Evolutionary conservation across 1,140 invertebrate species (phyloP), one percentile per base, ranked within the genome.

Genomic region (Neelides sp.): DNA sequence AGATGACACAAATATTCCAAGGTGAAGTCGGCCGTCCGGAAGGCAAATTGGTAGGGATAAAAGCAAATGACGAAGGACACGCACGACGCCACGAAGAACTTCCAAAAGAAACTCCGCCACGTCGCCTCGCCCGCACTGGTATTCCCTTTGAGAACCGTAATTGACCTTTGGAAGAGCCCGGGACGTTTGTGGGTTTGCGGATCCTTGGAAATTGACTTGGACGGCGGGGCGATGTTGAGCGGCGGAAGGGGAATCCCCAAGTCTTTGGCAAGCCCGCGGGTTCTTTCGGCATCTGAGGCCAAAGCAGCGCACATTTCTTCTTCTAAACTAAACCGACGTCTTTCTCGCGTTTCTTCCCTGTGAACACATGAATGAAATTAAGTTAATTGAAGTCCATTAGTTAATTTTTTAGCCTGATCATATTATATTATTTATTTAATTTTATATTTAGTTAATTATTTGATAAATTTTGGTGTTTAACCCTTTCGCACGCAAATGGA

Each of bases 41-140:
- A 60, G 1, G 44, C 58, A 36, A 52, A 52, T 27, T 45, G 48
- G 39, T 54, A 60, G 2, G 45, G 22, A 35, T 57, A 48, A 34
- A 37, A 58, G 28, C 43, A 58, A 17, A 52, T 20, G 0, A 44
- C 39, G 12, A 34, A 7, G 10, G 37, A n/a, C 8, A 34, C 42
- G 30, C 45, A 28, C 24, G 52, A 0, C 4, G 47, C 37, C 3
- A 55, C 48, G 17, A 51, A 17, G 17, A 48, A 39, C 30, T 53
- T 53, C 46, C 50, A 53, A 15, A 32, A 3, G 2, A 47, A 10
- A 13, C 13, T 12, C 4, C 5, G 5, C 27, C 15, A 24, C 40
- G 10, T 24, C 40, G 4, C 13, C 13, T 5, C 7, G 3, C 5
- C 22, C 22, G 27, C 15, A n/a, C n/a, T n/a, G n/a, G n/a, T n/a